Evolutionary conservation across 2,888 invertebrate species (phyloP).

Genomic region (Actias luna): DNA sequence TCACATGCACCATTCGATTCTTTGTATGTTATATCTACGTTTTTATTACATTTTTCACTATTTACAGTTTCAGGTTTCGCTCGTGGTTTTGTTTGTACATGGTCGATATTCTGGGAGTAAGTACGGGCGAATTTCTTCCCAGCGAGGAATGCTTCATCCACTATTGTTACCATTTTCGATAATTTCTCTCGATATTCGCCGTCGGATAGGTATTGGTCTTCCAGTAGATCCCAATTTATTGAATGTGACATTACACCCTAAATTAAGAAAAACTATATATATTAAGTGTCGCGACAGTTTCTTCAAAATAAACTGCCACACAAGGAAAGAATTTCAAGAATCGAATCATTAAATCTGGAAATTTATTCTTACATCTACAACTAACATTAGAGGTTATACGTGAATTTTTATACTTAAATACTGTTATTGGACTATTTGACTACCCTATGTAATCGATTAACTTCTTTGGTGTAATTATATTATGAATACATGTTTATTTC

Average conservation of each 20-base stretch:
- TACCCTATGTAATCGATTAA: too few species aligned
- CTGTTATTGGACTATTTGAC: too few species aligned
- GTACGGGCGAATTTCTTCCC: constrained; percentile 88
- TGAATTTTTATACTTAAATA: too few species aligned
- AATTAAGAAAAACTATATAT: constrained; percentile 35
- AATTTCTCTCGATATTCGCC: constrained; percentile 90
- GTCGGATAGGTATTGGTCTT: constrained; percentile 93
- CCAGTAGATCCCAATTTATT: constrained; percentile 95
- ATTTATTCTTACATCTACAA: too few species aligned
- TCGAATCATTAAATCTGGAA: too few species aligned
- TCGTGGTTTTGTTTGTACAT: constrained; percentile 27
- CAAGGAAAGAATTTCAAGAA: too few species aligned
- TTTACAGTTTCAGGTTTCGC: constrained; percentile 27
- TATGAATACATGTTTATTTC: too few species aligned
- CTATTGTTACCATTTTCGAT: constrained; percentile 91
- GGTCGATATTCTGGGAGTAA: constrained; percentile 64
- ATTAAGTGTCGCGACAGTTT: too few species aligned
- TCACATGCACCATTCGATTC: constrained; percentile 36
- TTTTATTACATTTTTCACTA: constrained; percentile 31
- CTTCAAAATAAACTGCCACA: too few species aligned
- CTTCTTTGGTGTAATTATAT: too few species aligned
- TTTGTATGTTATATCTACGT: constrained; percentile 59
- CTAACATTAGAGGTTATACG: too few species aligned
- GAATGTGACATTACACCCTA: constrained; percentile 97
- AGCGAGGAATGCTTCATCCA: constrained; percentile 87